Evolutionary conservation across 2,888 invertebrate genomes (phyloP).

Genomic region (Frankliniella intonsa): DNA sequence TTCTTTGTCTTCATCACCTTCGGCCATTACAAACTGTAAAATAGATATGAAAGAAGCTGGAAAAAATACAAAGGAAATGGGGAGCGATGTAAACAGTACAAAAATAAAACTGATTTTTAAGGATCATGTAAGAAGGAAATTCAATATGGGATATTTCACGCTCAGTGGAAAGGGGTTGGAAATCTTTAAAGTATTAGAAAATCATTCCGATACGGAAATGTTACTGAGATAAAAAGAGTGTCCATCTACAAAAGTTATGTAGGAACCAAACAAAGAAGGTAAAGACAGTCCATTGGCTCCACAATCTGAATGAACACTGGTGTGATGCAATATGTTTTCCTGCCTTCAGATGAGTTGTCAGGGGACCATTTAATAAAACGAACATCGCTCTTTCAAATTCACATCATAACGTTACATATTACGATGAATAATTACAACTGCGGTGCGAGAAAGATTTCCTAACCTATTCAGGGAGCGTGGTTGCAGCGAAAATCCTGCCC

Average conservation of each 20-base stretch:
- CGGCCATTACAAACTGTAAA: background rate
- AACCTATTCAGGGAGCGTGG: constrained; percentile 17
- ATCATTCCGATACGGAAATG: too few species aligned
- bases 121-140: too few species aligned
- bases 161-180: too few species aligned
- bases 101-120: background rate
- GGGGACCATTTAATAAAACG: background rate
- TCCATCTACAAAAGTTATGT: background rate
- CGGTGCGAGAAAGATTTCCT: background rate
- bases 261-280: background rate
- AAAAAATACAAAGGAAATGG: background rate
- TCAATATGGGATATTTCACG: too few species aligned
- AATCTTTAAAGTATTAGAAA: too few species aligned
- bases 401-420: background rate
- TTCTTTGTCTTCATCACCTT: background rate
- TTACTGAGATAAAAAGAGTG: background rate
- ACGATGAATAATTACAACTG: too few species aligned
- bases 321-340: background rate
- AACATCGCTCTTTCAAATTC: background rate
- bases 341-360: background rate
- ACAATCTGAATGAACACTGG: background rate
- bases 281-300: background rate
- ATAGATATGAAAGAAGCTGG: background rate
- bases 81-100: background rate
- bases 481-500: background rate